Base-by-base conservation (phyloP, 2,797 vertebrate genomes). In the Pipistrellus pygmaeus region DNA sequence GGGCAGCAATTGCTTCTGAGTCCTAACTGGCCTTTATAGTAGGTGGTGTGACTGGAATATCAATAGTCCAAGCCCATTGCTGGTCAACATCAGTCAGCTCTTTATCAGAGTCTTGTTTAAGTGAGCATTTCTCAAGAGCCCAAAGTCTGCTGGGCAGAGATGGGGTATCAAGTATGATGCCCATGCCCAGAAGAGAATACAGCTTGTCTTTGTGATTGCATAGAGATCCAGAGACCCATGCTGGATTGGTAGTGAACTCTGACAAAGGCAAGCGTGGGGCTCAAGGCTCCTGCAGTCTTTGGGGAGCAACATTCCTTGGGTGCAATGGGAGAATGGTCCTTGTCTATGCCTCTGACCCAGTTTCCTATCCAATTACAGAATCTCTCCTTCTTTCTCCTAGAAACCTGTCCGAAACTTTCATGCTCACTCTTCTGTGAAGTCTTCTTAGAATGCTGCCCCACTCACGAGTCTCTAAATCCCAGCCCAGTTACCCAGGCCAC, bases 1-100 rank as follows among this genome's bases (percentile, higher is more conserved):
- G 41, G 17, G 57, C 18, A 84, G 57, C 15, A 32, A 76, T 21
- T 53, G 32, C 72, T 84, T 35, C 21, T 27, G 57, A 27, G 6
- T 57, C 86, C 44, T 90, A 72, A 85, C n/a, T 8, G 44, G 80
- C 15, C 18, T 96, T 10, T 80, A 90, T 41, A 62, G 69, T 35
- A 72, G 76, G 41, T 23, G 20, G 12, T 51, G 41, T 53, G 51
- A 44, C 53, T 77, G 60, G 12, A 32, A 76, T 35, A 17, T n/a
- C 30, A n/a, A 82, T 1, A 75, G 62, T 12, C 60, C 13, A 32
- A 85, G 21, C 48, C 21, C 41, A 1, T 57, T 41, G n/a, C 68
- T 2, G 8, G 44, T 30, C 60, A 23, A 20, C n/a, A 20, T 23
- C 25, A 1, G 23, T 48, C 35, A 81, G 35, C 23, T 27, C 60